A percentile compares a stretch with the other conserved stretches of the same genome.
phyloP scores from a whole-genome alignment of 2,113 vertebrate genomes.

The Stegastes partitus region DNA sequence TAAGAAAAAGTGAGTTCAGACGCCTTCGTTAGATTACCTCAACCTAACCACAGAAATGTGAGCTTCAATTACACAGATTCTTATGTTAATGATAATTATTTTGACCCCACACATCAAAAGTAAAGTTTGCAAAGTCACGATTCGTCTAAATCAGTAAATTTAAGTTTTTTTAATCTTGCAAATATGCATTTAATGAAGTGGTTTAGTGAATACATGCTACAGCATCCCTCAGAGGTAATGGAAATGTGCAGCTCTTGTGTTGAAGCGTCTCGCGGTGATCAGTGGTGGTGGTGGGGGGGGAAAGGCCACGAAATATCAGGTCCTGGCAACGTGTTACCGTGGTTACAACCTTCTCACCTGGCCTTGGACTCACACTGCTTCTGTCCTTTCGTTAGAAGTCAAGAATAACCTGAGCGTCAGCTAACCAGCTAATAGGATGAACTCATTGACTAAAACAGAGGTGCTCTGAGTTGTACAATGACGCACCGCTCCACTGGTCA shows the following conservation, averaged over 20 bases:
- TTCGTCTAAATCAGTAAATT: too few relatives aligned
- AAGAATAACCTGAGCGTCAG: not conserved
- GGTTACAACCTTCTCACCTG: not conserved
- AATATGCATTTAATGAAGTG: too few relatives aligned
- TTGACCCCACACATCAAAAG: too few relatives aligned
- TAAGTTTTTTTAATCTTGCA: too few relatives aligned
- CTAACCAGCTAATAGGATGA: not conserved
- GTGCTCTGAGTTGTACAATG: not conserved
- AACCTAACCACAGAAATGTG: too few relatives aligned
- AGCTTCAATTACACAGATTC: too few relatives aligned
- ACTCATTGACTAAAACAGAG: not conserved
- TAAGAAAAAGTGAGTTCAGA: too few relatives aligned
- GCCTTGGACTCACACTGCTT: not conserved
- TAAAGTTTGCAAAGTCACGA: too few relatives aligned
- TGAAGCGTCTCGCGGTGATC: not conserved
- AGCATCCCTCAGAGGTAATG: not conserved
- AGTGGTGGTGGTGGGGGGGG: slow-evolving; percentile 18
- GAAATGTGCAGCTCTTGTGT: not conserved
- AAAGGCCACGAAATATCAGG: not conserved
- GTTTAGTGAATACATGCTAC: too few relatives aligned
- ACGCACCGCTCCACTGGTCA: too few relatives aligned
- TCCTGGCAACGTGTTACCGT: slow-evolving; percentile 14
- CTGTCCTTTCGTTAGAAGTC: not conserved
- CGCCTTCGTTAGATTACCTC: too few relatives aligned
- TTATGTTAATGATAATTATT: too few relatives aligned